These are phyloP conservation scores for Neolamprologus variostigma DNA, from an alignment of 2,113 vertebrate species.

Conservation along the genomic window DNA sequence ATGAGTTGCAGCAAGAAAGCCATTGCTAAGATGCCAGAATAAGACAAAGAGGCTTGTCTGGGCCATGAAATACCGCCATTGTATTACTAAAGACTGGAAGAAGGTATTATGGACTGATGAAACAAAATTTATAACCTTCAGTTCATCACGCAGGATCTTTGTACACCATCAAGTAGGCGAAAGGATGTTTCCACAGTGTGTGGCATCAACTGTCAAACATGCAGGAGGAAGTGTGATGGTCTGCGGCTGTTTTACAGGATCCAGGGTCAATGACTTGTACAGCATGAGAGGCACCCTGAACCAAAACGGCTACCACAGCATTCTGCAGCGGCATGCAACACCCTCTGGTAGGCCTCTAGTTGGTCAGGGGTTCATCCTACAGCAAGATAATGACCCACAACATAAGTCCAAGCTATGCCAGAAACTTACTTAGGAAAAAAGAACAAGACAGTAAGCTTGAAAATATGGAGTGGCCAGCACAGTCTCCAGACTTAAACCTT, in stretches of 20 bases:
- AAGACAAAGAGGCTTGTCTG: not conserved
- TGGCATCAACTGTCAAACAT: not conserved
- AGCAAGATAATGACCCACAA: not conserved
- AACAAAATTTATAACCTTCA: rapidly evolving
- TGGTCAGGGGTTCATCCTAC: not conserved
- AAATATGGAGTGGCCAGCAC: rapidly evolving
- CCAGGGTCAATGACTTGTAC: not conserved
- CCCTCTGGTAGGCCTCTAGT: rapidly evolving
- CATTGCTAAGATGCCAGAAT: rapidly evolving
- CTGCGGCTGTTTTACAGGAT: not conserved
- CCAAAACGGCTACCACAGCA: not conserved
- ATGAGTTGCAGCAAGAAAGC: not conserved
- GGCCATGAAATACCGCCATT: rapidly evolving
- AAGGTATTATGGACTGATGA: not conserved
- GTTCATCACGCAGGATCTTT: not conserved
- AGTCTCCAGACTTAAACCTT: not conserved
- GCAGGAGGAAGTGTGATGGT: not conserved
- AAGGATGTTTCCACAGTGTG: not conserved
- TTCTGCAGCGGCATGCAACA: rapidly evolving
- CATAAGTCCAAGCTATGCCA: not conserved
- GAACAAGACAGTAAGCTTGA: not conserved
- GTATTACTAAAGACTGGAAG: not conserved
- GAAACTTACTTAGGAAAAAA: not conserved
- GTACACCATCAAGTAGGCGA: rapidly evolving
- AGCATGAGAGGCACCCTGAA: not conserved